These are phyloP conservation scores for Grallaria varia DNA, from an alignment of 2,113 vertebrate genomes.

Conservation along the genomic window DNA sequence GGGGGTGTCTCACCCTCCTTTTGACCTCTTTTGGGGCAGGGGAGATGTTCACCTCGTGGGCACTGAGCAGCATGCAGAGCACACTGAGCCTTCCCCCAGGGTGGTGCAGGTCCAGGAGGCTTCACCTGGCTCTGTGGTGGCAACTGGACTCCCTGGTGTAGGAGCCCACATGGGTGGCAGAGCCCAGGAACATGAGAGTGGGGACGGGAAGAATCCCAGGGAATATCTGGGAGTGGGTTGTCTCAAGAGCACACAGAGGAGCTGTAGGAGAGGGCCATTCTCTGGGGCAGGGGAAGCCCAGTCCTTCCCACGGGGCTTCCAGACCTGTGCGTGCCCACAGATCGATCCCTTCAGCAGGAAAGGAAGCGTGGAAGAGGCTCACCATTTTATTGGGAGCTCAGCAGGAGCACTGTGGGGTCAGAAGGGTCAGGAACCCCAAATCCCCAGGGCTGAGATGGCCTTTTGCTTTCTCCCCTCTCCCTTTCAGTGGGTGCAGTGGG, in stretches of 20 bases:
- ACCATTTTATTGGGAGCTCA: background rate
- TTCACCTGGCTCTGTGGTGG: background rate
- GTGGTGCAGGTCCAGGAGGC: background rate
- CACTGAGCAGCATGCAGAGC: background rate
- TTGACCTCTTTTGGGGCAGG: background rate
- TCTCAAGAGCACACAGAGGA: background rate
- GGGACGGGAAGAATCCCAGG: background rate
- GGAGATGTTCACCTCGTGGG: fast-evolving
- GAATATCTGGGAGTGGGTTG: background rate
- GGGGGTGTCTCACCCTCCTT: background rate
- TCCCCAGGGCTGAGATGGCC: background rate
- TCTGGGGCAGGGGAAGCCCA: background rate
- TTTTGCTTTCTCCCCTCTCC: background rate
- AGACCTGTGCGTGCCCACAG: background rate
- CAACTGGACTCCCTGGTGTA: background rate
- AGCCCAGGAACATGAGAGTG: background rate
- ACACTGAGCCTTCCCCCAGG: background rate
- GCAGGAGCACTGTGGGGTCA: background rate
- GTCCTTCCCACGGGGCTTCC: background rate
- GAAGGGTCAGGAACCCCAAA: background rate
- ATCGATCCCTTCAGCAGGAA: background rate
- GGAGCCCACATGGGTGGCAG: background rate
- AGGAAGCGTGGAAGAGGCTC: background rate
- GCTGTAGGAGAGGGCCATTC: background rate
- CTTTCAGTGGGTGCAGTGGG: background rate